phyloP scores from a whole-genome alignment of 2,797 vertebrate species.

The Spea hammondii region DNA sequence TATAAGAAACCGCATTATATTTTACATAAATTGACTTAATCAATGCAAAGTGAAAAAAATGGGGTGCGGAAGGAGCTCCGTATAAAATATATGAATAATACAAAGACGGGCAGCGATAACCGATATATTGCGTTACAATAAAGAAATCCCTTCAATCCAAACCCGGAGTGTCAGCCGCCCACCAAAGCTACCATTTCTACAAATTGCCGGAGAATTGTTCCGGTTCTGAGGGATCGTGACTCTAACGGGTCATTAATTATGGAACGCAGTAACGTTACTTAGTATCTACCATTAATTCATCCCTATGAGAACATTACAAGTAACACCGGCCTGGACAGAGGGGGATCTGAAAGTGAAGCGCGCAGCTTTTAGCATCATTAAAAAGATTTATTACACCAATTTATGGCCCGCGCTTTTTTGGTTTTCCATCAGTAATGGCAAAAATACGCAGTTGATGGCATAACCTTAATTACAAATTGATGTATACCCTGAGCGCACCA shows the following conservation, averaged over 20 bases:
- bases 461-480: too few relatives aligned
- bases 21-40: too few relatives aligned
- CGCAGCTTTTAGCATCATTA: too few relatives aligned
- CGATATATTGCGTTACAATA: background rate
- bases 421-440: too few relatives aligned
- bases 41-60: background rate
- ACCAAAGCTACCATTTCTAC: background rate
- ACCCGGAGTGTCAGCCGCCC: background rate
- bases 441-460: too few relatives aligned
- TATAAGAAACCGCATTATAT: too few relatives aligned
- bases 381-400: too few relatives aligned
- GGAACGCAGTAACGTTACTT: background rate
- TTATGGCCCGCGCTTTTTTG: too few relatives aligned
- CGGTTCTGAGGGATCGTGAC: background rate
- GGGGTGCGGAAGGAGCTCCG: background rate
- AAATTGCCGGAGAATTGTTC: background rate
- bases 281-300: background rate
- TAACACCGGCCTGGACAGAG: background rate
- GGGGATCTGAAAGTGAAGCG: too few relatives aligned
- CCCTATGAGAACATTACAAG: background rate
- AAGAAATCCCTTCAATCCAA: conserved; percentile 1
- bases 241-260: background rate
- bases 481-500: too few relatives aligned
- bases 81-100: background rate
- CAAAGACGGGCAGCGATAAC: background rate